Conservation (phyloP, 2,113 vertebrate genomes). For the Origma solitaria region DNA sequence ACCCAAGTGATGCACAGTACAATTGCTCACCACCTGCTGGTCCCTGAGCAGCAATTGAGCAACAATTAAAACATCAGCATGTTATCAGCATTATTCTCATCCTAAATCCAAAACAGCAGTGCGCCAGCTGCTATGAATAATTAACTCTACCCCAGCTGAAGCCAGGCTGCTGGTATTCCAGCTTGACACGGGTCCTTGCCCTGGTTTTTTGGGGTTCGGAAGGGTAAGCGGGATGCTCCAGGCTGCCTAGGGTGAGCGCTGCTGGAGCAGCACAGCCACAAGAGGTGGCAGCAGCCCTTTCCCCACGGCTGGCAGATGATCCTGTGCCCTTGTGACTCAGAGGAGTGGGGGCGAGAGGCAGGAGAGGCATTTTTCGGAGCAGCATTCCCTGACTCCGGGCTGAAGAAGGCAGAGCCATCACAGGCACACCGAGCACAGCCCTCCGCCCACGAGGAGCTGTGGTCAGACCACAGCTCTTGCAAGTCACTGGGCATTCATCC, state of each 20-base stretch:
- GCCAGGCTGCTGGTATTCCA: neutral
- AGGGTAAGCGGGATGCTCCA: neutral
- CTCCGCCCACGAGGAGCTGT: neutral
- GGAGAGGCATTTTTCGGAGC: fast-evolving
- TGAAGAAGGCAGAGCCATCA: neutral
- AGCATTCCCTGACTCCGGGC: neutral
- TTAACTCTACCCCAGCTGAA: neutral
- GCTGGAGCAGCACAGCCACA: neutral
- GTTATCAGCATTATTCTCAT: neutral
- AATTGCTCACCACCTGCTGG: neutral
- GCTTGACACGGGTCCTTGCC: fast-evolving
- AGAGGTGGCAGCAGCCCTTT: neutral
- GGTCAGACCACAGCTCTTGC: neutral
- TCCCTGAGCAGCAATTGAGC: neutral
- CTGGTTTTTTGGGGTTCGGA: neutral
- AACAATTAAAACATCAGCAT: neutral
- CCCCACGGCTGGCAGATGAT: neutral
- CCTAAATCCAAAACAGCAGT: neutral
- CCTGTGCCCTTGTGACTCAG: neutral
- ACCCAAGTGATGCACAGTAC: neutral
- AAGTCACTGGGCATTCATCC: neutral
- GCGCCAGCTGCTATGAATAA: neutral
- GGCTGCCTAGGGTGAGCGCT: neutral
- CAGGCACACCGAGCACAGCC: neutral
- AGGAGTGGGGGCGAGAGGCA: neutral